A percentile compares a stretch with the other conserved stretches of the same genome.
Conservation (phyloP, 2,797 vertebrate genomes). For the Brachyalestes nurse region DNA sequence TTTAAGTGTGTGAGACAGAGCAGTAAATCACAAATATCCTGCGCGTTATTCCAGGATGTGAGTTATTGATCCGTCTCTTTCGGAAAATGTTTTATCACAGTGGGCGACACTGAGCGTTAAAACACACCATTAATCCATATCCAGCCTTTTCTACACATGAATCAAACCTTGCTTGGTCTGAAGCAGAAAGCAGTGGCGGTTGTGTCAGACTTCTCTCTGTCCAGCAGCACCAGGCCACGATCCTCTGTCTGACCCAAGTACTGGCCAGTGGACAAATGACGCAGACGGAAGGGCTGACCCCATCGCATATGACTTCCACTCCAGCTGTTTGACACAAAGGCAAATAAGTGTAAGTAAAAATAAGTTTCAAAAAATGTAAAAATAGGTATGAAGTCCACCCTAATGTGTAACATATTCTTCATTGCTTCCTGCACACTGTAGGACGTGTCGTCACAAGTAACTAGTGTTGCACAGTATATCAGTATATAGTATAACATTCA, state of each 20-base stretch:
- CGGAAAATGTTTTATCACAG: constrained; percentile 11
- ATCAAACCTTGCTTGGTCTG: constrained; percentile 89
- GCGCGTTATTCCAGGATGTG: background rate
- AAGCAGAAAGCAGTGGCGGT: constrained; percentile 92
- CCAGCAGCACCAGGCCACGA: constrained; percentile 87
- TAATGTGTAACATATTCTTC: too few species aligned
- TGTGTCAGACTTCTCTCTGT: constrained; percentile 87
- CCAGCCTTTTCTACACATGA: background rate
- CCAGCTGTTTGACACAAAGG: constrained; percentile 82
- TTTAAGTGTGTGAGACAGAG: constrained; percentile 16
- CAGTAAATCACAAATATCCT: background rate
- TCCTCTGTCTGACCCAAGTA: constrained; percentile 92
- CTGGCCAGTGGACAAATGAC: constrained; percentile 94
- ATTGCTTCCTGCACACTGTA: background rate
- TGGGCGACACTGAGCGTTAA: background rate
- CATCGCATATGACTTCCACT: constrained; percentile 94
- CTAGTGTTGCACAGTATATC: too few species aligned
- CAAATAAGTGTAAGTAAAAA: background rate
- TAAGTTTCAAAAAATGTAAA: too few species aligned
- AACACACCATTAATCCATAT: constrained; percentile 1
- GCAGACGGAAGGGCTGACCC: constrained; percentile 93
- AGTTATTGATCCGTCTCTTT: constrained; percentile 21
- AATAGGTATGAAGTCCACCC: background rate
- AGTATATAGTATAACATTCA: too few species aligned
- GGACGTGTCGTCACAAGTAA: background rate